phyloP scores from a whole-genome alignment of 1,140 invertebrate genomes.

The Oreohelix idahoensis region DNA sequence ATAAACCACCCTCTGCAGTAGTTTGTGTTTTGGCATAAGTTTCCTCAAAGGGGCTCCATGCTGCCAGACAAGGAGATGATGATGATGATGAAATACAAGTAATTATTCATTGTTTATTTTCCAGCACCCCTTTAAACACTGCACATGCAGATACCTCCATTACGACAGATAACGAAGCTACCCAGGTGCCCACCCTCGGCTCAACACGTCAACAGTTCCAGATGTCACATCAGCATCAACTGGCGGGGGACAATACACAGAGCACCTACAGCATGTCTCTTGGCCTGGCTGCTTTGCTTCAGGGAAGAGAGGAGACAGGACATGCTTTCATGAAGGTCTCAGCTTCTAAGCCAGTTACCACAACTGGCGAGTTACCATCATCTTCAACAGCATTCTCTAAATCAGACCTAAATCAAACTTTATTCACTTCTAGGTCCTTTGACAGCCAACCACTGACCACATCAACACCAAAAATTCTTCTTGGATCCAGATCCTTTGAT shows the following conservation, averaged over 20 bases:
- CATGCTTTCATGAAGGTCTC: constrained; percentile 13
- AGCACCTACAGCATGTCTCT: constrained; percentile 86
- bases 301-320: constrained; percentile 77
- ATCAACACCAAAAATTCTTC: neutral
- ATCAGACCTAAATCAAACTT: neutral
- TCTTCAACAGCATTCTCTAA: neutral
- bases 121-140: neutral
- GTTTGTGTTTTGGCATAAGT: too few relatives aligned
- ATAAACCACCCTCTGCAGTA: too few relatives aligned
- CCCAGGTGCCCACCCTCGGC: neutral
- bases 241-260: constrained; percentile 74
- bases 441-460: neutral
- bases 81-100: too few relatives aligned
- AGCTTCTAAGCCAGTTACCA: neutral
- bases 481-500: constrained; percentile 33
- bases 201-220: neutral
- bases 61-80: too few relatives aligned
- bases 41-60: too few relatives aligned
- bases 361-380: constrained; percentile 6
- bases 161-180: neutral
- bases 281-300: constrained; percentile 85
- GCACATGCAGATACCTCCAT: neutral
- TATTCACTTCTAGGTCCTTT: neutral
- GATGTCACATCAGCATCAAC: neutral
- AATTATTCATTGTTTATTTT: neutral